These are phyloP conservation scores for Hemaris fuciformis DNA, from an alignment of 2,888 invertebrate species.

Conservation along the genomic window DNA sequence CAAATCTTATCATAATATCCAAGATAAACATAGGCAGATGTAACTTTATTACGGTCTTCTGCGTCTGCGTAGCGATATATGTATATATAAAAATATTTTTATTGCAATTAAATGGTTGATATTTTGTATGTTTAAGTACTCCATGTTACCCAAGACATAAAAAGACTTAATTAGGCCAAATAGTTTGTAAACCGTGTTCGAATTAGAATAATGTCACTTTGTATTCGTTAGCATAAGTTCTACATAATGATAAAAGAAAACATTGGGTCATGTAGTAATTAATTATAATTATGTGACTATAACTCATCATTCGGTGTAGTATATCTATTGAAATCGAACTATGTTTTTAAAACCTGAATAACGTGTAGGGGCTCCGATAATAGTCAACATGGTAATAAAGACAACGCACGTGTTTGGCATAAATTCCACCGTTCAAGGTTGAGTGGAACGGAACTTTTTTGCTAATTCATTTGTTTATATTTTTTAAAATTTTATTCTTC, in stretches of 20 bases:
- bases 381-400: constrained; percentile 30
- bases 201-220: no score
- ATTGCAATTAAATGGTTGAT: not conserved
- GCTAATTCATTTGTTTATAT: not conserved
- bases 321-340: not conserved
- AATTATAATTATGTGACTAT: not conserved
- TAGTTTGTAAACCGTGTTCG: no score
- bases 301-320: not conserved
- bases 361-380: constrained; percentile 19
- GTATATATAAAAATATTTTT: not conserved
- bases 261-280: no score
- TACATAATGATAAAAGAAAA: not conserved
- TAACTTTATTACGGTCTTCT: not conserved
- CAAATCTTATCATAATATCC: not conserved
- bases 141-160: no score
- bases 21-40: not conserved
- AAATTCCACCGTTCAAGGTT: constrained; percentile 49
- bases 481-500: no score
- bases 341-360: constrained; percentile 9
- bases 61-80: not conserved
- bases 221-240: not conserved
- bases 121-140: no score
- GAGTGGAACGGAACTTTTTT: constrained; percentile 26
- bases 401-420: constrained; percentile 52
- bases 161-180: no score